phyloP scores from a whole-genome alignment of 2,113 vertebrate species.

The Myotis yumanensis region DNA sequence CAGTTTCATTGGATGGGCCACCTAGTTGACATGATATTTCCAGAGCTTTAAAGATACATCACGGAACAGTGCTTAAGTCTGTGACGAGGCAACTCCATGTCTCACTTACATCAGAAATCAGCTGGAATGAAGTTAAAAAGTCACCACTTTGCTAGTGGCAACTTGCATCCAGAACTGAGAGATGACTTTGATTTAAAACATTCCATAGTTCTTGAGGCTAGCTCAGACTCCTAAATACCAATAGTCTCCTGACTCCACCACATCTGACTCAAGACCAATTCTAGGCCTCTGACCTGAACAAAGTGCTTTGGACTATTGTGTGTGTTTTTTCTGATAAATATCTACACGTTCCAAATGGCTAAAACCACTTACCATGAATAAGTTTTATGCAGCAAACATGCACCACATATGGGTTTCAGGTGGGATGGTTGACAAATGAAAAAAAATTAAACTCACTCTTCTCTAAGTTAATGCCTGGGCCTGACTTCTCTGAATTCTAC shows the following conservation, averaged over 20 bases:
- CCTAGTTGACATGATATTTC: not conserved
- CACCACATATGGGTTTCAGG: not conserved
- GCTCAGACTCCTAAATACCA: not conserved
- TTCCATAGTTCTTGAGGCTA: not conserved
- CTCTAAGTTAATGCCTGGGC: not conserved
- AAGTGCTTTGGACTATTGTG: not conserved
- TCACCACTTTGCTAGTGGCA: not conserved
- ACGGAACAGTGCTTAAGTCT: not conserved
- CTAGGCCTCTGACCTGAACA: not conserved
- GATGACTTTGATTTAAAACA: not conserved
- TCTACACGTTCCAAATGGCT: not conserved
- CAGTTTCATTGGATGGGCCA: not conserved
- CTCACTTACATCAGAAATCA: not conserved
- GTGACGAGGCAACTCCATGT: not conserved
- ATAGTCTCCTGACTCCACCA: not conserved
- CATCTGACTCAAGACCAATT: not conserved
- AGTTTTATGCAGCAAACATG: not conserved
- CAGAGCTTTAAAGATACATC: not conserved
- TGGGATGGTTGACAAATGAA: not conserved
- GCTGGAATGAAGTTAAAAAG: conserved; percentile 4
- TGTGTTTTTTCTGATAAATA: not conserved
- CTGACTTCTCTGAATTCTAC: not conserved
- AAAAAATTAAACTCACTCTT: not conserved
- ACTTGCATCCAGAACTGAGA: not conserved
- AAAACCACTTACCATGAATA: not conserved